Evolutionary conservation across 2,888 invertebrate species (phyloP).

Genomic region (Euzetes globulus): DNA sequence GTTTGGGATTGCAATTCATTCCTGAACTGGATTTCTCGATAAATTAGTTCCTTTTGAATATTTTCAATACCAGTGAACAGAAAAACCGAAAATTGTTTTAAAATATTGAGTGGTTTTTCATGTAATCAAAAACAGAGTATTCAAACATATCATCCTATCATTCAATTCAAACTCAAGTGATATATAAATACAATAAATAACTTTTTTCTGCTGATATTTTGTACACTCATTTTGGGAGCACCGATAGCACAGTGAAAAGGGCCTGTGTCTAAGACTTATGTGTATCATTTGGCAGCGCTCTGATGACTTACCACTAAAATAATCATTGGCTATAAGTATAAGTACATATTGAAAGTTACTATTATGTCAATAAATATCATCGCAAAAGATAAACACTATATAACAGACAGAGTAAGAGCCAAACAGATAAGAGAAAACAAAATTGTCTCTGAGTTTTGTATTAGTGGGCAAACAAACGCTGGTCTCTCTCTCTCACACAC

Average conservation of each 20-base stretch:
- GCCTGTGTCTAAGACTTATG: background rate
- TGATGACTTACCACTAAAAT: background rate
- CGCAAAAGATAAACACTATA: background rate
- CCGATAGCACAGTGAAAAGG: background rate
- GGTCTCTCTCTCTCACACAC: background rate
- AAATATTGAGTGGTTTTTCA: too few species aligned
- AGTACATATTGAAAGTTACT: background rate
- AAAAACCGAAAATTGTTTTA: too few species aligned
- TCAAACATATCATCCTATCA: too few species aligned
- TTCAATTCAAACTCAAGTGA: too few species aligned
- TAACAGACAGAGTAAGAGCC: background rate
- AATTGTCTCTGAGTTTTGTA: background rate
- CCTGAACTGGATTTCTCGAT: too few species aligned
- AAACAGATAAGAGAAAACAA: background rate
- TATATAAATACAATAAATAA: too few species aligned
- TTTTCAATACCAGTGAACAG: too few species aligned
- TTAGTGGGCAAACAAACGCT: background rate
- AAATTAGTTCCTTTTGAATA: too few species aligned
- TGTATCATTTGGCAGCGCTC: background rate
- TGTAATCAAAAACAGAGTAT: too few species aligned
- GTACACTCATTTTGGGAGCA: background rate
- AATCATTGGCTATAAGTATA: background rate
- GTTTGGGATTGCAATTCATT: too few species aligned
- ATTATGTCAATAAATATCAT: background rate
- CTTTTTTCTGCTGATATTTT: background rate